A percentile compares a stretch with the other conserved stretches of the same genome.
Conservation (phyloP, 2,888 invertebrate genomes). For the Colletes collaris region DNA sequence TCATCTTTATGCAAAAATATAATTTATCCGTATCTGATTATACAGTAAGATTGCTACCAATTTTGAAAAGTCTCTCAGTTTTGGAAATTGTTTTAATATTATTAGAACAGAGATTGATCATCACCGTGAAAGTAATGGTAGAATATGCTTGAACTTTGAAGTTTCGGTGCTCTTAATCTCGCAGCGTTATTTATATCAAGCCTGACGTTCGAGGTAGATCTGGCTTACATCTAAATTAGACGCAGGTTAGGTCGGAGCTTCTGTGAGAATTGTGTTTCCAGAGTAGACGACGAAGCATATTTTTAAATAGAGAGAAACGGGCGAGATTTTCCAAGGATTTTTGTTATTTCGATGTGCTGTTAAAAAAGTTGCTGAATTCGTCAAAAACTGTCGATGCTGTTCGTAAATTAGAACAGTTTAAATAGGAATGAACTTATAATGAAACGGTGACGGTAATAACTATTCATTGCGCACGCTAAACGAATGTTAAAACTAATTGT, state of each 20-base stretch:
- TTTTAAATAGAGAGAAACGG: background rate
- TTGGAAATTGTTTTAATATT: too few relatives aligned
- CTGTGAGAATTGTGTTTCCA: constrained; percentile 17
- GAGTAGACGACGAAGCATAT: background rate
- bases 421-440: too few relatives aligned
- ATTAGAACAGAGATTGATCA: too few relatives aligned
- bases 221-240: constrained; percentile 22
- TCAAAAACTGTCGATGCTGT: too few relatives aligned
- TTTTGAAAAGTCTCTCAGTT: too few relatives aligned
- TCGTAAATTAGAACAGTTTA: too few relatives aligned
- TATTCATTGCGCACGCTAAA: too few relatives aligned
- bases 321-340: background rate
- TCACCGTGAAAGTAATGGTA: background rate
- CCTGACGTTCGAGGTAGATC: background rate
- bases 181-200: background rate
- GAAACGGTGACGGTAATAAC: too few relatives aligned
- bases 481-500: too few relatives aligned
- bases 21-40: too few relatives aligned
- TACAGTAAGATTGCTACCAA: too few relatives aligned
- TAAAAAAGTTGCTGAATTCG: background rate
- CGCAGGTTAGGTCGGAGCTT: constrained; percentile 1
- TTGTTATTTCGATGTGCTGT: background rate
- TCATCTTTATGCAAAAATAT: too few relatives aligned
- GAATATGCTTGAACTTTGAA: constrained; percentile 8
- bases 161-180: background rate